These are phyloP conservation scores for Gasteruption jaculator DNA, from an alignment of 2,888 invertebrate species.

Conservation along the genomic window DNA sequence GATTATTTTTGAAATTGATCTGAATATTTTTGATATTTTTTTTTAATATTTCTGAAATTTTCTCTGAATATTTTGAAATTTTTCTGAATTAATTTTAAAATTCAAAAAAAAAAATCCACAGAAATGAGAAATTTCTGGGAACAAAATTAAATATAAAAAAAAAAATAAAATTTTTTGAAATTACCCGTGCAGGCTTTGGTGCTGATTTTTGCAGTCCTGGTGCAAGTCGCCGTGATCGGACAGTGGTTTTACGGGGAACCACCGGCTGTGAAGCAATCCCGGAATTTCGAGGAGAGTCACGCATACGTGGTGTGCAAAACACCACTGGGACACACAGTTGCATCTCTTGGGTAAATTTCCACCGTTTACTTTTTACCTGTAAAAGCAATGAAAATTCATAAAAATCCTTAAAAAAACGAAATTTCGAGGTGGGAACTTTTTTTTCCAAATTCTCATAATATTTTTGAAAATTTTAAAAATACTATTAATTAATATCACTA, in stretches of 20 bases:
- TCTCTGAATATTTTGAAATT: too few relatives aligned
- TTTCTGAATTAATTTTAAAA: too few relatives aligned
- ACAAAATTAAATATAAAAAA: conserved; percentile 6
- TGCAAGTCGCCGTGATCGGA: conserved; percentile 79
- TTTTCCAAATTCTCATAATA: too few relatives aligned
- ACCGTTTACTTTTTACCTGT: background rate
- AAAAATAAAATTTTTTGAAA: conserved; percentile 7
- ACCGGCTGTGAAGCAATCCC: conserved; percentile 53
- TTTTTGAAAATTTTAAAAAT: too few relatives aligned
- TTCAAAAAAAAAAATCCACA: too few relatives aligned
- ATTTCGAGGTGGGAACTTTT: too few relatives aligned
- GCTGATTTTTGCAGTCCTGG: conserved; percentile 84
- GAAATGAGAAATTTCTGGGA: too few relatives aligned
- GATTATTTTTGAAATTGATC: too few relatives aligned
- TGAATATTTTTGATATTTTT: too few relatives aligned
- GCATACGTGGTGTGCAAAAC: conserved; percentile 39
- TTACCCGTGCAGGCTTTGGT: conserved; percentile 63
- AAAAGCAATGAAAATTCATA: background rate
- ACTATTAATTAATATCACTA: too few relatives aligned
- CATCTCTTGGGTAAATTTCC: conserved; percentile 43
- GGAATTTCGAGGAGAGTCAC: conserved; percentile 25
- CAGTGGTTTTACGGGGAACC: conserved; percentile 82
- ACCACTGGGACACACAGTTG: conserved; percentile 45
- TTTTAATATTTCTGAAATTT: too few relatives aligned
- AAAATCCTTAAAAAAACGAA: background rate